Base-by-base conservation (phyloP, 2,797 vertebrate genomes). In the Eremophila alpestris region DNA sequence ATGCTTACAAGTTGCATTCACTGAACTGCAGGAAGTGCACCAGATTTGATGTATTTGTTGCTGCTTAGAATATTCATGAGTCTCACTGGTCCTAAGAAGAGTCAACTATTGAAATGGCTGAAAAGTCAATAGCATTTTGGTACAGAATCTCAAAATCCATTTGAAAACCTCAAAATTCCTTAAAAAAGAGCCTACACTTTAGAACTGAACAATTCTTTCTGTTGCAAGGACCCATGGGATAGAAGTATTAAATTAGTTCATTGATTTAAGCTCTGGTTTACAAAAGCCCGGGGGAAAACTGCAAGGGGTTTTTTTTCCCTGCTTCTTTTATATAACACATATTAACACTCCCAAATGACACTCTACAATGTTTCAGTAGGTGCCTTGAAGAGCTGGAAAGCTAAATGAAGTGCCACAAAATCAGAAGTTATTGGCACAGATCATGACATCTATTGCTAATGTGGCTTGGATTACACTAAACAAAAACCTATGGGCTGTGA, bases 51-150 rank as follows among this genome's bases (percentile, higher is more conserved):
- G 40, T 26, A 82, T 90, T 79, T 79, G 74, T 30, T 65, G 32
- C 80, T 95, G 80, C 46, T 81, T 71, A 81, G 85, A 96, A 80
- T 94, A 94, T 90, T 96, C 46, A 96, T 65, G 76, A 95, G 54
- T 36, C 73, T 64, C 73, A 64, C 46, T n/a, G 62, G 76, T 69
- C 54, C 58, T 5, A 9, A 15, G 29, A 86, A 93, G 76, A 92
- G 51, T 62, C 48, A 60, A n/a, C 54, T 43, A 86, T 22, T 94
- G 40, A 94, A 69, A 91, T 9, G 15, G 56, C 54, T 56, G 34
- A 68, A 86, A 67, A 85, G 82, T 54, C 85, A 87, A 52, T 5
- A 70, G 49, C 46, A 81, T 55, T 93, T 89, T 68, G 52, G 62
- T 83, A 90, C 19, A 60, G 34, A 85, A 89, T 46, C 27, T 73